A percentile compares a stretch with the other conserved stretches of the same genome.
Conservation (phyloP, 2,888 invertebrate species). For the Helicoverpa assulta region DNA sequence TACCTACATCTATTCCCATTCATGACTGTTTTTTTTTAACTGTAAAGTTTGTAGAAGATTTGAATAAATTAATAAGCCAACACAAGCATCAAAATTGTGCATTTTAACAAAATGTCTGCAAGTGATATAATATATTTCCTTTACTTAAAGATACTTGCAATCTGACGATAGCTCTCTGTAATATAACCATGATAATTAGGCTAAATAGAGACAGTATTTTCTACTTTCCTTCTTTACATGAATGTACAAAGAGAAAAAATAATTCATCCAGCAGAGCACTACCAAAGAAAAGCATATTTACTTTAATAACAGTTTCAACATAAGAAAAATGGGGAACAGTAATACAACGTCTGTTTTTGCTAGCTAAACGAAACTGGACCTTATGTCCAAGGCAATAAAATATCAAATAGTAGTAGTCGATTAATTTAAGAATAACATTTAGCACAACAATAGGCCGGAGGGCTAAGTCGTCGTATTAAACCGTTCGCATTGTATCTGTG, state of each 20-base stretch:
- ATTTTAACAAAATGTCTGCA: too few relatives aligned
- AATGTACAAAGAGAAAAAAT: background rate
- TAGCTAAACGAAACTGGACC: conserved; percentile 21
- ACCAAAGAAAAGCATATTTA: conserved; percentile 19
- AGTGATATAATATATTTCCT: too few relatives aligned
- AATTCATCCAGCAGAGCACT: background rate
- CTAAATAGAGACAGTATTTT: background rate
- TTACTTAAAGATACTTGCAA: too few relatives aligned
- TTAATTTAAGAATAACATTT: conserved; percentile 65
- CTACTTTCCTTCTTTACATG: background rate
- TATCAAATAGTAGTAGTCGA: conserved; percentile 38
- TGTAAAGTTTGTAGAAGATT: too few relatives aligned
- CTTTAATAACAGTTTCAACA: conserved; percentile 18
- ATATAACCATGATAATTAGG: background rate
- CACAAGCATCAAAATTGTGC: background rate
- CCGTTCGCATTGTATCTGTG: conserved; percentile 78
- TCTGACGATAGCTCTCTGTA: too few relatives aligned
- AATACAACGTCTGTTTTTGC: background rate
- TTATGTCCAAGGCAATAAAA: conserved; percentile 21
- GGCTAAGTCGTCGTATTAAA: conserved; percentile 84
- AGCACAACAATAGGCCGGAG: conserved; percentile 70
- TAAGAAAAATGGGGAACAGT: conserved; percentile 12
- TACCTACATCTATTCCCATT: background rate
- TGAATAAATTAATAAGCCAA: background rate
- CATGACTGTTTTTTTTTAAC: too few relatives aligned